A percentile compares a stretch with the other conserved stretches of the same genome.
phyloP scores from a whole-genome alignment of 2,797 vertebrate species.

The Babyrousa celebensis region DNA sequence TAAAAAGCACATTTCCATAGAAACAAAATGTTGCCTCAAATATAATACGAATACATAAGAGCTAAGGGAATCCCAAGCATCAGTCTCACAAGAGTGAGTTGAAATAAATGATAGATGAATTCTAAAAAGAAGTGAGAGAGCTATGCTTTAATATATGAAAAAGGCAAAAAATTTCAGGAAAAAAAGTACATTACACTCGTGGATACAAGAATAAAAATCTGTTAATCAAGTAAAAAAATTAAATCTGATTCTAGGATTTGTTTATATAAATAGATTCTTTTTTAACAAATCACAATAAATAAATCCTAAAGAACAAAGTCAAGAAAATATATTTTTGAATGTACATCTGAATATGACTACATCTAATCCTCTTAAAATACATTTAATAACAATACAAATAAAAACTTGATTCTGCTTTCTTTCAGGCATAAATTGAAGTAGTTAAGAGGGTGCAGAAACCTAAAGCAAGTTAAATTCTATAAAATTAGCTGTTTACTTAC shows the following conservation, averaged over 20 bases:
- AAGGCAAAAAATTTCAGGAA: background rate
- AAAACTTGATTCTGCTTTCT: slow-evolving; percentile 31
- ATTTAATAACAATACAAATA: slow-evolving; percentile 62
- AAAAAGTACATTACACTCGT: background rate
- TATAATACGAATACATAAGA: background rate
- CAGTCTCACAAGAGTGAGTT: background rate
- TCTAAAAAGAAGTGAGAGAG: background rate
- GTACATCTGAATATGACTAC: background rate
- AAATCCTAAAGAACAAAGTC: slow-evolving; percentile 16
- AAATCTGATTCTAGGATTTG: slow-evolving; percentile 32
- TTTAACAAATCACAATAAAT: slow-evolving; percentile 36
- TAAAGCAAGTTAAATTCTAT: background rate
- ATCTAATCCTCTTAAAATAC: slow-evolving; percentile 48
- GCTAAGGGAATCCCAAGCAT: background rate
- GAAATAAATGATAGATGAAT: background rate
- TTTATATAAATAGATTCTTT: slow-evolving; percentile 15
- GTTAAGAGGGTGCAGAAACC: slow-evolving; percentile 12
- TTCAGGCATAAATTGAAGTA: slow-evolving; percentile 62
- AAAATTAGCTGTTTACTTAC: slow-evolving; percentile 2
- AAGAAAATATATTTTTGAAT: slow-evolving; percentile 35
- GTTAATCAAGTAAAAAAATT: slow-evolving; percentile 35
- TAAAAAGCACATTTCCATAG: slow-evolving; percentile 10
- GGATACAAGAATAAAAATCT: slow-evolving; percentile 27
- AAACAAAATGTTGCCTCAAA: slow-evolving; percentile 34
- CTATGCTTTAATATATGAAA: background rate